A percentile compares a stretch with the other conserved stretches of the same genome.
phyloP scores from a whole-genome alignment of 1,140 invertebrate genomes.

The Phthorimaea operculella region DNA sequence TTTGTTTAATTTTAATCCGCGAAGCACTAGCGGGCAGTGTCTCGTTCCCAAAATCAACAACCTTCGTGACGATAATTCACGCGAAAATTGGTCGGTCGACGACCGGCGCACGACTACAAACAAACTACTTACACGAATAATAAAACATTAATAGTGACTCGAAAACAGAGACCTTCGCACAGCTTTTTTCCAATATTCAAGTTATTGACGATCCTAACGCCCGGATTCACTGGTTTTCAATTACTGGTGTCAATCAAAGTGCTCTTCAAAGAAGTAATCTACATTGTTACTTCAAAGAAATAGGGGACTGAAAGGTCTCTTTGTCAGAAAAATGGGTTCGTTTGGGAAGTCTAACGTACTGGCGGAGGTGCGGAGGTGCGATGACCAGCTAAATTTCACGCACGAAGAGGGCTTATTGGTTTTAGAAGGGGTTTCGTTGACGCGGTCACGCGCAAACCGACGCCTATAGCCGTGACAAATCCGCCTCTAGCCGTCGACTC shows the following conservation, averaged over 20 bases:
- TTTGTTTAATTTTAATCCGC: background rate
- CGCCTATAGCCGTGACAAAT: conserved; percentile 10
- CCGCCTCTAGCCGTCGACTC: background rate
- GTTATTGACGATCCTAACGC: no score
- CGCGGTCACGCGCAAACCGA: conserved; percentile 17
- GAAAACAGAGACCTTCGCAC: no score
- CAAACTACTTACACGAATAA: background rate
- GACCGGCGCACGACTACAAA: conserved; percentile 15
- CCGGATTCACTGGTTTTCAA: no score
- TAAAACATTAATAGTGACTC: no score
- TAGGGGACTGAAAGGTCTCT: no score
- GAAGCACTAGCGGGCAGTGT: background rate
- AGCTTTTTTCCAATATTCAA: no score
- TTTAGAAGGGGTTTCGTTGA: conserved; percentile 14
- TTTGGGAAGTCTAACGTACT: no score
- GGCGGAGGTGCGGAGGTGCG: background rate
- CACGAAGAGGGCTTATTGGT: conserved; percentile 21
- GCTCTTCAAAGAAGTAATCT: no score
- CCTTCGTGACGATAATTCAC: conserved; percentile 41
- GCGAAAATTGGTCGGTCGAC: conserved; percentile 36
- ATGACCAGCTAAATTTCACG: conserved; percentile 19
- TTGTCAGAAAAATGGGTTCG: no score
- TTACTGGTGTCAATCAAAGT: no score
- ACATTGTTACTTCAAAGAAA: no score
- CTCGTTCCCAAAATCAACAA: conserved; percentile 28